A percentile compares a stretch with the other conserved stretches of the same genome.
Conservation (phyloP, 2,888 invertebrate genomes). For the Amiota minor region DNA sequence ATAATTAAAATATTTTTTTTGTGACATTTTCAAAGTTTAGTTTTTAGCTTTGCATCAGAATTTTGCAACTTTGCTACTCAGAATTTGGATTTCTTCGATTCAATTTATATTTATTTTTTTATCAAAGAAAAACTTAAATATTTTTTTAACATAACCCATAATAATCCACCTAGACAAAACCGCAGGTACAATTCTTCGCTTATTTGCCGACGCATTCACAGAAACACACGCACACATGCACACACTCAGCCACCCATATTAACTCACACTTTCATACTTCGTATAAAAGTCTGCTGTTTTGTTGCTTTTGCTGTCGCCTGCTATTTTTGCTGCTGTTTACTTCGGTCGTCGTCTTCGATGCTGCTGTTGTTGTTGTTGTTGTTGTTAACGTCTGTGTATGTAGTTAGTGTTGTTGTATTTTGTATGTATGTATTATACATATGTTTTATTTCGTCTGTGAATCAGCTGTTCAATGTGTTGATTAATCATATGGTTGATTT, state of each 20-base stretch:
- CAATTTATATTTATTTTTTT: background rate
- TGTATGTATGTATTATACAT: conserved; percentile 47
- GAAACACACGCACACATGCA: background rate
- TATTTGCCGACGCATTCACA: background rate
- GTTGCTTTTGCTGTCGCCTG: background rate
- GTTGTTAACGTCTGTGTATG: no score
- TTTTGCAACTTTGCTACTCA: no score
- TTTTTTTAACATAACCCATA: no score
- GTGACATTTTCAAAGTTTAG: no score
- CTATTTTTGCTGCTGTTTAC: no score
- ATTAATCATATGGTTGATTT: conserved; percentile 62
- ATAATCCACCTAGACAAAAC: background rate
- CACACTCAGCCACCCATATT: background rate
- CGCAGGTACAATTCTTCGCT: conserved; percentile 1
- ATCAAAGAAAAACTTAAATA: no score
- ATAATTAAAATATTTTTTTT: no score
- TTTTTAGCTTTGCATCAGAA: no score
- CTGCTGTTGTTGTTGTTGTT: no score
- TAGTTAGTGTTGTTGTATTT: background rate
- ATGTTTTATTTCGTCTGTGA: conserved; percentile 29
- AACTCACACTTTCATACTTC: background rate
- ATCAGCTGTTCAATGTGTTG: conserved; percentile 59
- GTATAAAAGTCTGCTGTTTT: background rate
- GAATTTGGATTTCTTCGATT: background rate
- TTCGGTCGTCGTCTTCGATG: no score